phyloP scores from a whole-genome alignment of 2,888 invertebrate genomes.

The Ferrisia virgata region DNA sequence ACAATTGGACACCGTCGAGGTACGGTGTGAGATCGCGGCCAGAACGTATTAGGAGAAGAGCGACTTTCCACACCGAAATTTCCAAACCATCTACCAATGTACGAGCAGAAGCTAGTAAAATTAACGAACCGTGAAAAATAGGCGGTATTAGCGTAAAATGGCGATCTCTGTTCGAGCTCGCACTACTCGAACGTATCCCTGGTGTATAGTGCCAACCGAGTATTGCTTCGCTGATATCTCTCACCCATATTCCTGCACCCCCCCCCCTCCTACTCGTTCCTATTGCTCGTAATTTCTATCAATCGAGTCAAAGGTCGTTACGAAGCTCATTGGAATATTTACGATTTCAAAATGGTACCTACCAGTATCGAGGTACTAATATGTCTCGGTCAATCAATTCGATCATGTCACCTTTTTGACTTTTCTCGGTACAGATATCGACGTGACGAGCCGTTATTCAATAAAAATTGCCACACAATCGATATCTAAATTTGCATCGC shows the following conservation, averaged over 20 bases:
- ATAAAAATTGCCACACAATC: neutral
- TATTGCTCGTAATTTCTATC: too few relatives aligned
- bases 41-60: neutral
- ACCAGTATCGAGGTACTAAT: too few relatives aligned
- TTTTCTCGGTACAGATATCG: neutral
- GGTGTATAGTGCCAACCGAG: too few relatives aligned
- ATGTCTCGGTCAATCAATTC: neutral
- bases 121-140: constrained; percentile 20
- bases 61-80: neutral
- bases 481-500: neutral
- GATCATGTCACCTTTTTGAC: neutral
- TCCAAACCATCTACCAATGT: neutral
- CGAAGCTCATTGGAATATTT: neutral
- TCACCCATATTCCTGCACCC: too few relatives aligned
- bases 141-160: constrained; percentile 4
- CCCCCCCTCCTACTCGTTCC: too few relatives aligned
- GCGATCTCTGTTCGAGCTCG: neutral
- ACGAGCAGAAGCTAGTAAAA: neutral
- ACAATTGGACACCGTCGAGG: too few relatives aligned
- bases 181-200: neutral
- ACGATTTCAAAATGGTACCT: neutral
- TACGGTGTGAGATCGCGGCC: too few relatives aligned
- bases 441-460: neutral
- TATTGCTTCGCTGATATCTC: too few relatives aligned
- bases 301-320: neutral